Evolutionary conservation across 1,140 invertebrate genomes (phyloP).

Genomic region (Anastrepha obliqua): DNA sequence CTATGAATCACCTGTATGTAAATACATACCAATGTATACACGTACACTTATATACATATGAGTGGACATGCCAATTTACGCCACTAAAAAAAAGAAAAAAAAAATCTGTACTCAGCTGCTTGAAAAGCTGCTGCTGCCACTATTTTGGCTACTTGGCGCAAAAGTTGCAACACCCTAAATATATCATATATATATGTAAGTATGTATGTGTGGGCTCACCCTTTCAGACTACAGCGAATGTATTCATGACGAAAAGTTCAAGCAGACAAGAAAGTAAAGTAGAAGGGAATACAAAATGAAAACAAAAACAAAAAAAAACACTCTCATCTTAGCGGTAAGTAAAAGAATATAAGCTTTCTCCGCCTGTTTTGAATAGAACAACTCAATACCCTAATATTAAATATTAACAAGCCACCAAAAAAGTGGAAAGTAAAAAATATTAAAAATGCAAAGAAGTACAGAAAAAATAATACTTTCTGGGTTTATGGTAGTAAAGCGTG

Average conservation of each 20-base stretch:
- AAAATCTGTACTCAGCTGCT: neutral
- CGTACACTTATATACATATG: too few species aligned
- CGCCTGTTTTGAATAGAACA: neutral
- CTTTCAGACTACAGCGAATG: neutral
- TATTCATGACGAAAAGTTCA: neutral
- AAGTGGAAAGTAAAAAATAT: too few species aligned
- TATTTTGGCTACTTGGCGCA: conserved; percentile 15
- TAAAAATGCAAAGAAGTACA: too few species aligned
- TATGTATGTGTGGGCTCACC: neutral
- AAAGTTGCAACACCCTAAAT: neutral
- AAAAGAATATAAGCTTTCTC: too few species aligned
- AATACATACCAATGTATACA: too few species aligned
- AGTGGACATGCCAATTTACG: neutral
- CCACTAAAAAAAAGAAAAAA: neutral
- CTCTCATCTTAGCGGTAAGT: neutral
- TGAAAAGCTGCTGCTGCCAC: neutral
- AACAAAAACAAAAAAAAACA: neutral
- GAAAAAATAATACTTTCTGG: neutral
- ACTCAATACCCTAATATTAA: too few species aligned
- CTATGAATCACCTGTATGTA: too few species aligned
- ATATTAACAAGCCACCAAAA: too few species aligned
- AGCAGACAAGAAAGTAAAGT: neutral
- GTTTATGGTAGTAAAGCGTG: too few species aligned
- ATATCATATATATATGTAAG: neutral
- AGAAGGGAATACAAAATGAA: neutral